Evolutionary conservation across 2,888 invertebrate genomes (phyloP).

Genomic region (Nomada lathburiana): DNA sequence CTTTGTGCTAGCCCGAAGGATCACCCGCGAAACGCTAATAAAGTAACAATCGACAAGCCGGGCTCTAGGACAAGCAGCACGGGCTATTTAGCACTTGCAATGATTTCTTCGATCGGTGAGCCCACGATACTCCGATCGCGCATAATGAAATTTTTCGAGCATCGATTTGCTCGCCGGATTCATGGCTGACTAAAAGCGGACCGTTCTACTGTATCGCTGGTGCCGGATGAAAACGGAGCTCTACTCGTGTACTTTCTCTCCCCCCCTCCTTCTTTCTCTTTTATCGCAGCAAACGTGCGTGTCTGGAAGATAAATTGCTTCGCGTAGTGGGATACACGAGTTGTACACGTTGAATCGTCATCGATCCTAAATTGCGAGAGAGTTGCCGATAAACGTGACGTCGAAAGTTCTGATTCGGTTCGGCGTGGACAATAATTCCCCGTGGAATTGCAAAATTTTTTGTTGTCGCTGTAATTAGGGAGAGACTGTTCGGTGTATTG

Average conservation of each 20-base stretch:
- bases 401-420: too few species aligned
- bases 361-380: too few species aligned
- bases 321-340: too few species aligned
- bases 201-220: too few species aligned
- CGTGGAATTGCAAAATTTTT: too few species aligned
- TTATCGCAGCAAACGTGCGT: neutral
- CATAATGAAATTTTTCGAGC: constrained; percentile 35
- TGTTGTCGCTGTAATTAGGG: neutral
- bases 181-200: neutral
- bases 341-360: too few species aligned
- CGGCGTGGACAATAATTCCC: too few species aligned
- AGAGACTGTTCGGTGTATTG: neutral
- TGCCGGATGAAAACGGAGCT: too few species aligned
- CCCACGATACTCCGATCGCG: constrained; percentile 9
- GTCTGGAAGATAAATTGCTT: neutral
- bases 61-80: neutral
- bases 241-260: too few species aligned
- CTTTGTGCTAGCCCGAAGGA: constrained; percentile 22
- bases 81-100: constrained; percentile 43
- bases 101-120: constrained; percentile 43
- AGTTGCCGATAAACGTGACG: too few species aligned
- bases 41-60: constrained; percentile 47
- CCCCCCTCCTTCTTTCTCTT: too few species aligned
- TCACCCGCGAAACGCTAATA: constrained; percentile 52
- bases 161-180: neutral